Evolutionary conservation across 2,888 invertebrate genomes (phyloP), one percentile per base, ranked within the genome.

Genomic region (Actias luna): DNA sequence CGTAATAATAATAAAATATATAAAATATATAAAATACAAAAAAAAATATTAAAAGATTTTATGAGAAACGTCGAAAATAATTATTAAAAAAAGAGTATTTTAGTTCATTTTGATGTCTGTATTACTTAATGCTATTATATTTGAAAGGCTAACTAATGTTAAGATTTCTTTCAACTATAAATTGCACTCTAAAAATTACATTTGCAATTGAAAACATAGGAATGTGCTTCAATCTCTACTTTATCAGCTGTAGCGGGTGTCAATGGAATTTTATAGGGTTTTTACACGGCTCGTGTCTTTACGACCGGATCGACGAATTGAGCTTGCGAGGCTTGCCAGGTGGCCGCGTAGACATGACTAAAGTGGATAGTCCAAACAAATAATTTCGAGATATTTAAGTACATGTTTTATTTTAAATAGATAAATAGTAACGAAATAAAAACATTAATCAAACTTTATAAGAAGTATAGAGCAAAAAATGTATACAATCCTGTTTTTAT

Each of bases 241-340:
- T 83, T 80, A 82, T 77, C 75, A 65, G 71, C 74, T 78, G 82
- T 83, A 79, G 82, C 79, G 76, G 81, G 76, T 85, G 86, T 86
- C 88, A 87, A 88, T 88, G 87, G 89, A 85, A 84, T 87, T 89
- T 89, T 88, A 89, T 85, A 79, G 82, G 77, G 78, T 74, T 85
- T 87, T 88, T 85, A 85, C 84, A 87, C 83, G 84, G 77, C 70
- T 74, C 70, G 74, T 81, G 82, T 67, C 66, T 89, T 89, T 88
- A 89, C 88, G 89, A 89, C 77, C 81, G 74, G 71, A 78, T 79
- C 76, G 75, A 81, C 78, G 77, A 80, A 85, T 85, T 83, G 85
- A 83, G 74, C 77, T 71, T 69, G 69, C 70, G 73, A 39, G 62
- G 59, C 63, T 65, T 64, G 63, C 63, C 64, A 64, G 63, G 67